Evolutionary conservation across 2,797 vertebrate genomes (phyloP).

Genomic region (Melanogrammus aeglefinus): DNA sequence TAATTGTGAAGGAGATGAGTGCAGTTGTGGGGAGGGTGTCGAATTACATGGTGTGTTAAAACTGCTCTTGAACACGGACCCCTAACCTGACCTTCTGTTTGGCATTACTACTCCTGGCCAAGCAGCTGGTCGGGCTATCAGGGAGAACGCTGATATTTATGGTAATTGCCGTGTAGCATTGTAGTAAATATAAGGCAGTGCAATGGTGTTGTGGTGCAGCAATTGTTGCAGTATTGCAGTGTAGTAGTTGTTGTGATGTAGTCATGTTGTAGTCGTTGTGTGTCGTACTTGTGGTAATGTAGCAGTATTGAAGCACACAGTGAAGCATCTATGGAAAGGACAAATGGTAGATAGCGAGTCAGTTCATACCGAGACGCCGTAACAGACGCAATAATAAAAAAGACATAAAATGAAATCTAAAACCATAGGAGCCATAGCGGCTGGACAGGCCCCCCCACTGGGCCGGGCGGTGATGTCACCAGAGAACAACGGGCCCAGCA

Average conservation of each 20-base stretch:
- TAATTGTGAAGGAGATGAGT: conserved; percentile 7
- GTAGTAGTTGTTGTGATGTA: not conserved
- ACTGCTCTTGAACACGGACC: conserved; percentile 33
- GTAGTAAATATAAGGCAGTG: not conserved
- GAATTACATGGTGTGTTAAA: conserved; percentile 57
- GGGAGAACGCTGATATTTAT: too few relatives aligned
- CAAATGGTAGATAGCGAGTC: not conserved
- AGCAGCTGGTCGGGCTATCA: not conserved
- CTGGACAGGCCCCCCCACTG: not conserved
- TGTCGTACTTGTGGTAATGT: too few relatives aligned
- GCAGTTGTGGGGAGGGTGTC: conserved; percentile 49
- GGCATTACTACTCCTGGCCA: conserved; percentile 25
- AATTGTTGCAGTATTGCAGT: not conserved
- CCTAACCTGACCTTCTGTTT: conserved; percentile 28
- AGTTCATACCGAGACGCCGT: not conserved
- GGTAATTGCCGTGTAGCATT: not conserved
- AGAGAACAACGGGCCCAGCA: conserved; percentile 49
- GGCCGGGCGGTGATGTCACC: conserved; percentile 59
- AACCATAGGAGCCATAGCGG: not conserved
- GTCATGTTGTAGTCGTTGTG: too few relatives aligned
- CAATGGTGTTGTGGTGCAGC: not conserved
- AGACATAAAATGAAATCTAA: not conserved
- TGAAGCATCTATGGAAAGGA: not conserved
- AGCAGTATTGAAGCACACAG: not conserved
- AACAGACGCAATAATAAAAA: not conserved